phyloP scores from a whole-genome alignment of 1,140 invertebrate species.

The Rhyzopertha dominica region DNA sequence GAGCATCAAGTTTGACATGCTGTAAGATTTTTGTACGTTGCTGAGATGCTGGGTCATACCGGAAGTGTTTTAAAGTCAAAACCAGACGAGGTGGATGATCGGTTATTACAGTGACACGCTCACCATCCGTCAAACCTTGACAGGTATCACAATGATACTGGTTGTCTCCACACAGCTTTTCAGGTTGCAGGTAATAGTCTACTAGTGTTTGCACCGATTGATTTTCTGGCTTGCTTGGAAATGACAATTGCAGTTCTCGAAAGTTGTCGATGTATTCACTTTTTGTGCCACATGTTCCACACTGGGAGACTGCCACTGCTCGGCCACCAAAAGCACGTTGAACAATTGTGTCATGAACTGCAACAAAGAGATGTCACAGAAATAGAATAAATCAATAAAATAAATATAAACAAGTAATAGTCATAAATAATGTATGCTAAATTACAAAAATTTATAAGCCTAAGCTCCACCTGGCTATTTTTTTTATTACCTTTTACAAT shows the following conservation, averaged over 20 bases:
- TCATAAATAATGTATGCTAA: too few species aligned
- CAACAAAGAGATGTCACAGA: too few species aligned
- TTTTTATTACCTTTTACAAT: too few species aligned
- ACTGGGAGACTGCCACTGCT: slow-evolving; percentile 65
- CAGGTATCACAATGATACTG: slow-evolving; percentile 77
- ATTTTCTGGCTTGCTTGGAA: slow-evolving; percentile 57
- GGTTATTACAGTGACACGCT: slow-evolving; percentile 65
- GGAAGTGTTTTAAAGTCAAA: slow-evolving; percentile 75
- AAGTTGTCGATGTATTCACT: slow-evolving; percentile 72
- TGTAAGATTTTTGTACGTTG: slow-evolving; percentile 69
- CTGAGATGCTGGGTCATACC: slow-evolving; percentile 66
- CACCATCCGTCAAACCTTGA: slow-evolving; percentile 66
- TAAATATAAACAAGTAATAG: too few species aligned
- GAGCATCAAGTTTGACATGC: slow-evolving; percentile 59
- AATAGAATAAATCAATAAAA: too few species aligned
- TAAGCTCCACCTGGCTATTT: too few species aligned
- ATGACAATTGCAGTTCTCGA: slow-evolving; percentile 74
- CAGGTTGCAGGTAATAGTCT: slow-evolving; percentile 69
- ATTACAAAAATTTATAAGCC: too few species aligned
- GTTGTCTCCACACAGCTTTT: slow-evolving; percentile 71
- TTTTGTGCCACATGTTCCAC: slow-evolving; percentile 61
- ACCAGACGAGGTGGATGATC: slow-evolving; percentile 71
- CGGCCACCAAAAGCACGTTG: slow-evolving; percentile 71
- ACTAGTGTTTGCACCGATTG: slow-evolving; percentile 64
- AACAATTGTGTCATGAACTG: slow-evolving; percentile 48